These are phyloP conservation scores for Melinaea menophilus DNA, from an alignment of 2,888 invertebrate species.

Conservation along the genomic window DNA sequence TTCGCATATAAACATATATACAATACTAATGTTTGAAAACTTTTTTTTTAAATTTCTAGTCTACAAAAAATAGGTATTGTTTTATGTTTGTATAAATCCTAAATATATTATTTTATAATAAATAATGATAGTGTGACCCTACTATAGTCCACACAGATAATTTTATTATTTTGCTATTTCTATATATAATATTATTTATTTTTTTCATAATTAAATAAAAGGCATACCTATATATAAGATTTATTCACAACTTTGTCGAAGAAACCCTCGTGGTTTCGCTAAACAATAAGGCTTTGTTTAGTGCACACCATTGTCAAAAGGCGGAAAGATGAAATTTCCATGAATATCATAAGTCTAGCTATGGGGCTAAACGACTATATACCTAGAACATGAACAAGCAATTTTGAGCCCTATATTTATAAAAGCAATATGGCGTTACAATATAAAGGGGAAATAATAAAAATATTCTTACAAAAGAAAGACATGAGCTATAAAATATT, in stretches of 20 bases:
- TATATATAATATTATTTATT: too few species aligned
- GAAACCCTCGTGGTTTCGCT: conserved; percentile 34
- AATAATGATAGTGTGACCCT: too few species aligned
- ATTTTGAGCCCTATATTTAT: conserved; percentile 40
- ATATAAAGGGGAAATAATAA: conserved; percentile 46
- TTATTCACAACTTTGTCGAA: conserved; percentile 18
- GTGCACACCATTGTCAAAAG: conserved; percentile 31
- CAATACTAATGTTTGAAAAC: too few species aligned
- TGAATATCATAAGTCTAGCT: conserved; percentile 30
- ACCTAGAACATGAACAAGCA: conserved; percentile 33
- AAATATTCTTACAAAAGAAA: conserved; percentile 50
- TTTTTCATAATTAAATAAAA: too few species aligned
- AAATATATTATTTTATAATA: too few species aligned
- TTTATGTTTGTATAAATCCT: too few species aligned
- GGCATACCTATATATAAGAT: conserved; percentile 2
- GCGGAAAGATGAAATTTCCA: conserved; percentile 42
- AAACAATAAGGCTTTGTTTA: conserved; percentile 48
- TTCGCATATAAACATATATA: neutral
- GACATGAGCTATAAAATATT: conserved; percentile 45
- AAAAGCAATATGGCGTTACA: conserved; percentile 38
- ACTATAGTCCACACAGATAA: too few species aligned
- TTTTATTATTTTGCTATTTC: too few species aligned
- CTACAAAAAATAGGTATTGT: too few species aligned
- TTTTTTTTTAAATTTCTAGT: too few species aligned
- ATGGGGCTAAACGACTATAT: conserved; percentile 32